Percentiles rank a stretch among this genome's conserved stretches.
Evolutionary conservation across 92 coral and sea anemone species (phyloP).

Genomic region (Phenganax marumi): DNA sequence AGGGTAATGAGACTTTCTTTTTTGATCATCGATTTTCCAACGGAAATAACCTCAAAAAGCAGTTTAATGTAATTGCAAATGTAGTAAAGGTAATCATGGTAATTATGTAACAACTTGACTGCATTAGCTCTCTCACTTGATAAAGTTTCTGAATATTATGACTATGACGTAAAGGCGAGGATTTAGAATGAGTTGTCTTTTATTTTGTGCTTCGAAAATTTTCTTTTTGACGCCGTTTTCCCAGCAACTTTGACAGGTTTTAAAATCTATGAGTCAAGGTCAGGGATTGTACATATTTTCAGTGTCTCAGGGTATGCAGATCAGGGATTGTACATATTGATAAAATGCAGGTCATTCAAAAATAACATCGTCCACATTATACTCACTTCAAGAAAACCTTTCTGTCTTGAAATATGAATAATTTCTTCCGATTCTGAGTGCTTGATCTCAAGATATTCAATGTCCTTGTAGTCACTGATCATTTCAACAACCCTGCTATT

Average conservation of each 20-base stretch:
- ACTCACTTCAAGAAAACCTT: conserved; percentile 24
- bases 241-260: background rate
- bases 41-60: conserved; percentile 33
- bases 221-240: too few relatives aligned
- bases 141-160: too few relatives aligned
- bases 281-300: background rate
- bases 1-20: conserved; percentile 71
- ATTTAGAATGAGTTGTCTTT: too few relatives aligned
- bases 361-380: too few relatives aligned
- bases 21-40: conserved; percentile 58
- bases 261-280: background rate
- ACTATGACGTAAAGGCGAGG: too few relatives aligned
- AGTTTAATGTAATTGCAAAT: background rate
- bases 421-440: conserved; percentile 29
- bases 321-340: background rate
- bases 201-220: too few relatives aligned
- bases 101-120: background rate
- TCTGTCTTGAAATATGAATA: conserved; percentile 40
- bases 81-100: background rate
- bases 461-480: conserved; percentile 42
- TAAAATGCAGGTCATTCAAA: background rate
- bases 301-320: background rate
- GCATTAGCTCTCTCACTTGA: background rate
- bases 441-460: conserved; percentile 40
- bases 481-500: conserved; percentile 12